Conservation (phyloP, 2,888 invertebrate genomes). For the Lasioglossum pauxillum region DNA sequence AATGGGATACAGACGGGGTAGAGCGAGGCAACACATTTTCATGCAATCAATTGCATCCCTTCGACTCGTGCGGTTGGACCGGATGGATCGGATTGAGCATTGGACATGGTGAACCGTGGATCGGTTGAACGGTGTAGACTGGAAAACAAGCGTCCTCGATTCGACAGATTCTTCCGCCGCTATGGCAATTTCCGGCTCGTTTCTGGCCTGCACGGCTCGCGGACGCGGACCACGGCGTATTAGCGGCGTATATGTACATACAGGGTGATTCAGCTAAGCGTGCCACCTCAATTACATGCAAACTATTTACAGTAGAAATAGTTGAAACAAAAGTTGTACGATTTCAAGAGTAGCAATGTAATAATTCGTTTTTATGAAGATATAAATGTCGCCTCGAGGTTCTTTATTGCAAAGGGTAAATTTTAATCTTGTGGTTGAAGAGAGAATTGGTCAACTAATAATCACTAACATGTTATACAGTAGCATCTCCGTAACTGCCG, state of each 20-base stretch:
- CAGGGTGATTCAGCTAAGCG: too few relatives aligned
- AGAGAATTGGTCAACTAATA: too few relatives aligned
- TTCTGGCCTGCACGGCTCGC: constrained; percentile 48
- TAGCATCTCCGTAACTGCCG: too few relatives aligned
- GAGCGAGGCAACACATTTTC: constrained; percentile 33
- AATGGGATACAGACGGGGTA: not conserved
- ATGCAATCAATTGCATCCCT: constrained; percentile 52
- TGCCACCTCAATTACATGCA: not conserved
- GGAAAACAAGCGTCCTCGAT: constrained; percentile 69
- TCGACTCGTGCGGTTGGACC: constrained; percentile 53
- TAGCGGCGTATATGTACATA: not conserved
- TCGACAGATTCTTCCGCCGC: constrained; percentile 68
- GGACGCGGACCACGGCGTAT: constrained; percentile 14
- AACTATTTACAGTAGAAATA: not conserved
- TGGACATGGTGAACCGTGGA: constrained; percentile 58
- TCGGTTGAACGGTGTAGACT: constrained; percentile 62
- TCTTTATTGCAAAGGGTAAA: not conserved
- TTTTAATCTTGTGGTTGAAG: not conserved
- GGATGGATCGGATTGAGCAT: constrained; percentile 69
- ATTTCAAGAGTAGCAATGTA: not conserved
- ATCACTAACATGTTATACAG: too few relatives aligned
- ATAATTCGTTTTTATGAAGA: not conserved
- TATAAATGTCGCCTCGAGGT: not conserved
- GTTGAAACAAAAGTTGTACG: not conserved
- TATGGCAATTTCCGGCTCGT: constrained; percentile 67